These are phyloP conservation scores for Silurus meridionalis DNA, from an alignment of 2,113 vertebrate species.

Conservation along the genomic window DNA sequence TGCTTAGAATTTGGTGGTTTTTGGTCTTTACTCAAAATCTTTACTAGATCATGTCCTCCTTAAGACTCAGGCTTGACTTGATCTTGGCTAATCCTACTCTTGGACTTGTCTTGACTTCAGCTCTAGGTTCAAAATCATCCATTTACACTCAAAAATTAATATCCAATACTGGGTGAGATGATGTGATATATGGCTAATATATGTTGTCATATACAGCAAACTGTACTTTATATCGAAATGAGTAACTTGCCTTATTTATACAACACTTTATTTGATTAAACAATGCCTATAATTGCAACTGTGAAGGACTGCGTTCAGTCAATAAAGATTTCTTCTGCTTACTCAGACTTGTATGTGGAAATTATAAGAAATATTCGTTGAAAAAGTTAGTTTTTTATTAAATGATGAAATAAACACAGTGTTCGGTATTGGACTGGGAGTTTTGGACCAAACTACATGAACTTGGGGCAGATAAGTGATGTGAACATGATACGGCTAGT, in stretches of 20 bases:
- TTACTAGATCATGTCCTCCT: background rate
- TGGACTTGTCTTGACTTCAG: background rate
- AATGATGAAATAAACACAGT: background rate
- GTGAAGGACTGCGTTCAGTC: background rate
- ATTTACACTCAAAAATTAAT: background rate
- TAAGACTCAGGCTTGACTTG: background rate
- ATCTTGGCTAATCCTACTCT: background rate
- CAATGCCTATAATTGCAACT: background rate
- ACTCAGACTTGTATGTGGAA: background rate
- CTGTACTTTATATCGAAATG: background rate
- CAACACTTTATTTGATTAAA: background rate
- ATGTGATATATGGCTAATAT: background rate
- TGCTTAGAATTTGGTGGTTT: background rate
- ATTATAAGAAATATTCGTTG: background rate
- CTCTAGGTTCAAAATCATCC: background rate
- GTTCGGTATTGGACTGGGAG: background rate
- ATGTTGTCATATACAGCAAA: background rate
- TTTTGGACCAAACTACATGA: background rate
- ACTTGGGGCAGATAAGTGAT: background rate
- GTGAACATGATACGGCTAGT: conserved; percentile 12
- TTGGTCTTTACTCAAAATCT: background rate
- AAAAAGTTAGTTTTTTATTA: background rate
- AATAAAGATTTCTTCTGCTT: background rate
- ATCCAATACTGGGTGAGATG: background rate
- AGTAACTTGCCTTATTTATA: background rate